Evolutionary conservation across 2,113 vertebrate species (phyloP), one percentile per base, ranked within the genome.

Genomic region (Triplophysa rosa): DNA sequence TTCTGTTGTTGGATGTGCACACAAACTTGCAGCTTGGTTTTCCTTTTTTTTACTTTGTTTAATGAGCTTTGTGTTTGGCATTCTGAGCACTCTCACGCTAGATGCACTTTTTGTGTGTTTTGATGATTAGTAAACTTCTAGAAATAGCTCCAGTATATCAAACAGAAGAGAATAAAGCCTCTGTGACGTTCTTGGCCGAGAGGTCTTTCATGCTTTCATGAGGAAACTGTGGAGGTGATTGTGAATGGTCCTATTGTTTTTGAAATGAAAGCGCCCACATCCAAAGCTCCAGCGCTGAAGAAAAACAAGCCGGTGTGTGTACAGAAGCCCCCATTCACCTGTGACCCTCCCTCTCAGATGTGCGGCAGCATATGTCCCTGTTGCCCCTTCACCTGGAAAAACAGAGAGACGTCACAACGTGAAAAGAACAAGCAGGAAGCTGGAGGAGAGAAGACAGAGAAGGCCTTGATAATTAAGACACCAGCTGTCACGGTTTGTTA

Each of bases 241-340:
- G 68, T 81, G 65, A 90, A 84, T 86, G 67, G 85, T 86, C 75
- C 82, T 80, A 83, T 90, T 90, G 87, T 83, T 83, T 76, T 84
- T 80, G 76, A 17, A 69, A 83, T 69, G 47, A 87, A 82, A 77
- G 68, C 61, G 58, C 33, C 67, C 74, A 65, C 61, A 77, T 37
- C 59, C 59, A 84, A 77, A 82, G 82, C 87, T 75, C 17, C 5
- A 3, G 23, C 12, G 26, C 72, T 63, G 58, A 14, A 14, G 54
- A 21, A 42, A 59, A 73, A 42, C 70, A 75, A 75, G 45, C 61
- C 4, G 8, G 14, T 58, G 42, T 62, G 52, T 66, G 45, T 19
- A 56, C 26, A 26, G 16, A 6, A 54, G 69, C 33, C 61, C 82
- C 82, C 83, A n/a, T 83, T 85, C 77, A 62, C 83, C 76, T 84